These are phyloP conservation scores for Pagetopsis macropterus DNA, from an alignment of 2,797 vertebrate species.

Conservation along the genomic window DNA sequence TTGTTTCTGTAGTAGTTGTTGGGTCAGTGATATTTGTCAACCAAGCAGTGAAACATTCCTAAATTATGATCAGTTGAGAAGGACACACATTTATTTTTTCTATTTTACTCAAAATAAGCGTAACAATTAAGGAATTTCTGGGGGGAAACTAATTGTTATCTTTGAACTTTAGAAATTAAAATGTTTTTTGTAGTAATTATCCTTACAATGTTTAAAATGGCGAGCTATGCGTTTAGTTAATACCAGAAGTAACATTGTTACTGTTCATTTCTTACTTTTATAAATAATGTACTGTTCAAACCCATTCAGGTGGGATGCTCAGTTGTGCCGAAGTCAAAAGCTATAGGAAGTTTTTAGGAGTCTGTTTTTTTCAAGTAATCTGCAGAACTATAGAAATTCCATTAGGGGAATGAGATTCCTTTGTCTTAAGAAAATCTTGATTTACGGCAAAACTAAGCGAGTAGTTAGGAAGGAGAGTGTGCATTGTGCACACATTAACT, in stretches of 20 bases:
- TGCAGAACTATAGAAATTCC: neutral
- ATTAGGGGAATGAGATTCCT: neutral
- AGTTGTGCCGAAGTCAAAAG: neutral
- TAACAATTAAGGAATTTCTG: neutral
- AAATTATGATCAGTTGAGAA: neutral
- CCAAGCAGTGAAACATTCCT: neutral
- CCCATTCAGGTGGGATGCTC: neutral
- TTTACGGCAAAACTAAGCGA: neutral
- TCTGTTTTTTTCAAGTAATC: neutral
- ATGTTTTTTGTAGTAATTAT: neutral
- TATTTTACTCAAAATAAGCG: no score
- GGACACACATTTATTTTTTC: neutral
- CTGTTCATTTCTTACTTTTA: neutral
- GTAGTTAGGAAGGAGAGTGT: conserved; percentile 13
- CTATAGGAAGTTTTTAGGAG: neutral
- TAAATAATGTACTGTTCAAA: neutral
- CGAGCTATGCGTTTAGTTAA: neutral
- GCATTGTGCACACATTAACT: conserved; percentile 27
- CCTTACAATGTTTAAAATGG: neutral
- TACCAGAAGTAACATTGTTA: neutral
- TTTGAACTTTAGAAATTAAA: neutral
- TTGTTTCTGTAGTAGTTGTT: neutral
- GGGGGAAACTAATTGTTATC: neutral
- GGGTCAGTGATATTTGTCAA: conserved; percentile 9
- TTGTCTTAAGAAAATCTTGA: conserved; percentile 14